A percentile compares a stretch with the other conserved stretches of the same genome.
Evolutionary conservation across 35 echinoderm and acorn worm species (phyloP).

Genomic region (Anneissia japonica): DNA sequence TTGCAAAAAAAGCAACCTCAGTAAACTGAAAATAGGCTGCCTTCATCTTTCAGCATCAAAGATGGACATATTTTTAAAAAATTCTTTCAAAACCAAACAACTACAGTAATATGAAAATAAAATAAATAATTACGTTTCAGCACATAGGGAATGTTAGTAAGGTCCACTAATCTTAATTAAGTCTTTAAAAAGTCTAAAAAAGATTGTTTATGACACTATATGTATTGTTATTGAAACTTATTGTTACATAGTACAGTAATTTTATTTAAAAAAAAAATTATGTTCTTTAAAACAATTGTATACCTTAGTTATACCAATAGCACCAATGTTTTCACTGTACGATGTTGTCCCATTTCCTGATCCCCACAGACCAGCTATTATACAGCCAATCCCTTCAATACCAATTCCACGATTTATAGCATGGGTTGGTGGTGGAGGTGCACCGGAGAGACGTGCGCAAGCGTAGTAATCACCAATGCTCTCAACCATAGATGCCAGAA

Average conservation of each 20-base stretch:
- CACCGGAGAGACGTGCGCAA: constrained; percentile 52
- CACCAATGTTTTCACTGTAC: constrained; percentile 72
- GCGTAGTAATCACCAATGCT: constrained; percentile 74
- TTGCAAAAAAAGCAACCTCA: no score
- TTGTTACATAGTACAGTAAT: no score
- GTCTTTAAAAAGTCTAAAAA: no score
- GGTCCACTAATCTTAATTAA: no score
- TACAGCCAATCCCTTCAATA: constrained; percentile 54
- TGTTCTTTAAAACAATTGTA: not conserved
- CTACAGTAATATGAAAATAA: not conserved
- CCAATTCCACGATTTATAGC: constrained; percentile 62
- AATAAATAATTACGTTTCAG: not conserved
- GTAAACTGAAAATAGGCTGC: no score
- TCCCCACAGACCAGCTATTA: constrained; percentile 49
- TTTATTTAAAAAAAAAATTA: not conserved
- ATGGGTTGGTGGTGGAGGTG: constrained; percentile 45
- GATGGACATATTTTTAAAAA: no score
- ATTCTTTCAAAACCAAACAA: not conserved
- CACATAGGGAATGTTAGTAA: no score
- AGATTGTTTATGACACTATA: no score
- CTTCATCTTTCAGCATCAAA: no score
- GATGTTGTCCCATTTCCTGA: constrained; percentile 51
- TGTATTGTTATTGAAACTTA: no score
- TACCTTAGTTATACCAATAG: constrained; percentile 78
- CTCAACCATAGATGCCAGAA: constrained; percentile 65